Percentiles rank a stretch among this genome's conserved stretches.
phyloP scores from a whole-genome alignment of 2,797 vertebrate genomes.

The Crenichthys baileyi region DNA sequence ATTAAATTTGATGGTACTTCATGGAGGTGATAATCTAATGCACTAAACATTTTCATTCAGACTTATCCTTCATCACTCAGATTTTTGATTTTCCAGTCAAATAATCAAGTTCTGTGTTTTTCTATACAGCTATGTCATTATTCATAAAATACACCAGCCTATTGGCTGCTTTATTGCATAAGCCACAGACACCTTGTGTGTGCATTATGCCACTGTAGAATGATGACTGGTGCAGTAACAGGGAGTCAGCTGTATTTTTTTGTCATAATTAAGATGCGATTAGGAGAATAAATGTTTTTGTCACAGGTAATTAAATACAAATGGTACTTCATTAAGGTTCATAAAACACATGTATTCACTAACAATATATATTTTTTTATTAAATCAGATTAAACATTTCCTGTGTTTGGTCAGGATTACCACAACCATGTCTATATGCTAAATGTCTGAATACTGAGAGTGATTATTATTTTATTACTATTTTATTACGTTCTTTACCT shows the following conservation, averaged over 20 bases:
- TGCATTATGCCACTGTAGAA: slow-evolving; percentile 1
- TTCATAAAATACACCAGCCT: background rate
- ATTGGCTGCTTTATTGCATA: background rate
- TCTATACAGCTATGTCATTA: slow-evolving; percentile 9
- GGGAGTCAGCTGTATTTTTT: background rate
- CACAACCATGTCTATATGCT: background rate
- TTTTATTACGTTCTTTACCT: background rate
- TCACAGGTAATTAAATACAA: background rate
- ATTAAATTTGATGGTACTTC: slow-evolving; percentile 9
- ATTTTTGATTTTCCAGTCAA: slow-evolving; percentile 17
- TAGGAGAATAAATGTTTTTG: background rate
- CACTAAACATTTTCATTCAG: slow-evolving; percentile 7
- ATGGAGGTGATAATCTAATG: background rate
- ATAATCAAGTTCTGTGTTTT: slow-evolving; percentile 4
- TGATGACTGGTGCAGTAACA: background rate
- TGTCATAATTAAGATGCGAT: background rate
- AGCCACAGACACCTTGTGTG: slow-evolving; percentile 55
- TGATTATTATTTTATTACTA: background rate
- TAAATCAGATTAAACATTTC: background rate
- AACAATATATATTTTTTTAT: background rate
- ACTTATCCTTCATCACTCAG: background rate
- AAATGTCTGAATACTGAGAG: background rate
- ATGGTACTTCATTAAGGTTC: background rate
- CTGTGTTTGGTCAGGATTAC: background rate
- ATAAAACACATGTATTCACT: background rate